These are phyloP conservation scores for Mythimna albipuncta DNA, from an alignment of 2,888 invertebrate genomes.

Conservation along the genomic window DNA sequence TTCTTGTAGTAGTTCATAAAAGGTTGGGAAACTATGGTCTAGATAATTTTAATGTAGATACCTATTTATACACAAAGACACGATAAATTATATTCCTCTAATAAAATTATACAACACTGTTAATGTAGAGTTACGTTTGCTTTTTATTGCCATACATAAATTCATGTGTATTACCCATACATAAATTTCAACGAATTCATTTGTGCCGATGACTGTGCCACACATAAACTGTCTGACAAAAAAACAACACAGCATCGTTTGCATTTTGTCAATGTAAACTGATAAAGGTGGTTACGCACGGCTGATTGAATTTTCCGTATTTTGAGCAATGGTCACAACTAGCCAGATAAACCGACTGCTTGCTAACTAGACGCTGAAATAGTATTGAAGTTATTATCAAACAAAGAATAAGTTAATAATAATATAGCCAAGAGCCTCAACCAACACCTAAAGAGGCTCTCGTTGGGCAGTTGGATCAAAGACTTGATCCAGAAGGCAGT, in stretches of 20 bases:
- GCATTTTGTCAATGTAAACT: constrained; percentile 48
- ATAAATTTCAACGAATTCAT: constrained; percentile 57
- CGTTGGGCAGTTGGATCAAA: no score
- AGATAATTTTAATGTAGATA: neutral
- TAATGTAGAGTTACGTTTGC: constrained; percentile 45
- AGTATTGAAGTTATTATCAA: neutral
- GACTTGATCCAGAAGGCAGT: no score
- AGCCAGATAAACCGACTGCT: neutral
- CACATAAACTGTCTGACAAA: constrained; percentile 41
- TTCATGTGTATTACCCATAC: constrained; percentile 49
- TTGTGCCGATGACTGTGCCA: constrained; percentile 47
- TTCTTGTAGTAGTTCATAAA: no score
- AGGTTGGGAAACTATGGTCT: no score
- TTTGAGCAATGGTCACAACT: neutral
- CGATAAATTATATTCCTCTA: constrained; percentile 25
- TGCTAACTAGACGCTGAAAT: neutral
- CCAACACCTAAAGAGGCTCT: no score
- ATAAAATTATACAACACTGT: constrained; percentile 34
- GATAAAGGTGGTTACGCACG: constrained; percentile 27
- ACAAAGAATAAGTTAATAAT: no score
- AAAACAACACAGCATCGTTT: constrained; percentile 40
- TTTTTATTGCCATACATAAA: constrained; percentile 55
- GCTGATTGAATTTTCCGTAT: neutral
- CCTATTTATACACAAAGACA: constrained; percentile 9
- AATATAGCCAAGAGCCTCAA: no score